Percentiles rank a stretch among this genome's conserved stretches.
These are phyloP conservation scores for Habrosyne pyritoides DNA, from an alignment of 2,888 invertebrate species.

Conservation along the genomic window DNA sequence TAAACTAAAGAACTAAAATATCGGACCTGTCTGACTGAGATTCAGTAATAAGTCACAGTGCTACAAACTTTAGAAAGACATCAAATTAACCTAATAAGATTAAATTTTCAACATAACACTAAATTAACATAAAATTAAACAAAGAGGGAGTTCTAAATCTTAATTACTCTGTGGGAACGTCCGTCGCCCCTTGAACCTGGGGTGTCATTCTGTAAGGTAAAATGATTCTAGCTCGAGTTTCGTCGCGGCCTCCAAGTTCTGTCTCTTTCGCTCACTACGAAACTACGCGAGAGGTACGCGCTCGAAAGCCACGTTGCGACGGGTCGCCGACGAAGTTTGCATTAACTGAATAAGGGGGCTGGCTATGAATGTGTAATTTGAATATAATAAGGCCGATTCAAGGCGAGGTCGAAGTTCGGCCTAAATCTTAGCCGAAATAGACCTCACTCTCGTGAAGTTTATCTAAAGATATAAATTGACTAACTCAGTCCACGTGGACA, in stretches of 20 bases:
- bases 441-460: not conserved
- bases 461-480: not conserved
- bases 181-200: conserved; percentile 20
- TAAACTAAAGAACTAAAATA: not conserved
- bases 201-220: too few relatives aligned
- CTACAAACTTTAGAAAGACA: not conserved
- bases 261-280: too few relatives aligned
- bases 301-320: too few relatives aligned
- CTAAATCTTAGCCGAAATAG: conserved; percentile 15
- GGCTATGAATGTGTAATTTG: conserved; percentile 36
- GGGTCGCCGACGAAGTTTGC: too few relatives aligned
- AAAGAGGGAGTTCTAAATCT: conserved; percentile 25
- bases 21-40: not conserved
- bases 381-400: conserved; percentile 23
- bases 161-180: conserved; percentile 32
- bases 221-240: too few relatives aligned
- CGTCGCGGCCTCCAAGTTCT: too few relatives aligned
- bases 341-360: too few relatives aligned
- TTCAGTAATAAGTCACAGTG: not conserved
- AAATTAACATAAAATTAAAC: conserved; percentile 19
- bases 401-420: conserved; percentile 24
- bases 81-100: not conserved
- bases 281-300: too few relatives aligned
- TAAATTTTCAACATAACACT: conserved; percentile 7
- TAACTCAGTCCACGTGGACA: not conserved